These are phyloP conservation scores for Channa argus DNA, from an alignment of 2,113 vertebrate genomes.

Conservation along the genomic window DNA sequence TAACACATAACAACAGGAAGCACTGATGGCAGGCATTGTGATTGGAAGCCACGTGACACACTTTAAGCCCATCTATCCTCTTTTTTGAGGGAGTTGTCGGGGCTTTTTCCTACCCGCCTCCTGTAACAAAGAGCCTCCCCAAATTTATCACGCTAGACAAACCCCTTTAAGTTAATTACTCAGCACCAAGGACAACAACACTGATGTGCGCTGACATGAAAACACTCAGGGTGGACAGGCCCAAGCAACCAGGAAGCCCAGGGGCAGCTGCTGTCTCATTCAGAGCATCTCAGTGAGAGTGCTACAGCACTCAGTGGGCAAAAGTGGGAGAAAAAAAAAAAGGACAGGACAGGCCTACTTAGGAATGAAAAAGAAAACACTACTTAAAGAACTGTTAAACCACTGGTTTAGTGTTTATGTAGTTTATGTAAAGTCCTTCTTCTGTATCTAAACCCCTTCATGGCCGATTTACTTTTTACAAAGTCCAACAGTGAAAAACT, in stretches of 20 bases:
- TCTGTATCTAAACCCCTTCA: background rate
- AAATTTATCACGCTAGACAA: conserved; percentile 77
- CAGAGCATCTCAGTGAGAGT: conserved; percentile 50
- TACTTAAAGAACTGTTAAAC: conserved; percentile 12
- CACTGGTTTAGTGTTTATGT: background rate
- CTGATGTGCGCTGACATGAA: conserved; percentile 77
- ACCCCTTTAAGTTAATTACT: conserved; percentile 81
- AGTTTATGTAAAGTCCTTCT: background rate
- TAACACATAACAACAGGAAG: conserved; percentile 75
- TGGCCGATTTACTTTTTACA: background rate
- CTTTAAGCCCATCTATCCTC: conserved; percentile 59
- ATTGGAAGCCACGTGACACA: conserved; percentile 70
- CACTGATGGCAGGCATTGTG: conserved; percentile 58
- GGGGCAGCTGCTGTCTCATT: conserved; percentile 55
- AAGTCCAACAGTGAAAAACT: background rate
- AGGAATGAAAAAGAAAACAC: conserved; percentile 50
- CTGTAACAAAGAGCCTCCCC: conserved; percentile 69
- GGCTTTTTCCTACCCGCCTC: conserved; percentile 42
- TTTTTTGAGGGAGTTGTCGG: conserved; percentile 58
- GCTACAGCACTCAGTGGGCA: conserved; percentile 51
- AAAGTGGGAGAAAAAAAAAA: conserved; percentile 38
- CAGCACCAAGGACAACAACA: conserved; percentile 70
- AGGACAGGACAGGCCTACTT: conserved; percentile 13
- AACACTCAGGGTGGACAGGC: conserved; percentile 71
- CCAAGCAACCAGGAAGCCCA: conserved; percentile 50